phyloP scores from a whole-genome alignment of 1,140 invertebrate genomes.

The Vanessa tameamea region DNA sequence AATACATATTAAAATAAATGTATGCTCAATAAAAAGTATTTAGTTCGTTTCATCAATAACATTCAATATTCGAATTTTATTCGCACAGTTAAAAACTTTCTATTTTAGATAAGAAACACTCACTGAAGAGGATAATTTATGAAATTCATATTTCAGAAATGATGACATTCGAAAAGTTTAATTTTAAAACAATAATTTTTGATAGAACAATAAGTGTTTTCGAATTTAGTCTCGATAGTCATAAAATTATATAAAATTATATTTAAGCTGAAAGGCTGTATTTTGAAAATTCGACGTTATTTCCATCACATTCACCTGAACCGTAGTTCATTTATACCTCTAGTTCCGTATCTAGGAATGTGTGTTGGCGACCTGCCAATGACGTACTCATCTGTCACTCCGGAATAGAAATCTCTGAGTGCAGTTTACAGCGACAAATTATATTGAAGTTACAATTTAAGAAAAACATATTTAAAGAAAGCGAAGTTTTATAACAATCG shows the following conservation, averaged over 20 bases:
- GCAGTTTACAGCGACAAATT: conserved; percentile 26
- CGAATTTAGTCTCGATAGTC: background rate
- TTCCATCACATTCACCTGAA: conserved; percentile 12
- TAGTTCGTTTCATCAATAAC: background rate
- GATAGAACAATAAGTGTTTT: too few relatives aligned
- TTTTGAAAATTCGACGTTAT: conserved; percentile 14
- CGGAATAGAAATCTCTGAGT: conserved; percentile 17
- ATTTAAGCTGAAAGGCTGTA: background rate
- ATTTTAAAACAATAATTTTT: too few relatives aligned
- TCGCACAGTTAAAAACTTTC: too few relatives aligned
- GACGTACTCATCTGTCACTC: conserved; percentile 27
- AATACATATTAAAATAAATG: too few relatives aligned
- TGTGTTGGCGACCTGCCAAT: conserved; percentile 29
- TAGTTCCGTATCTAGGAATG: conserved; percentile 23
- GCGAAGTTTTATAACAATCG: background rate
- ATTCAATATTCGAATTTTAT: too few relatives aligned
- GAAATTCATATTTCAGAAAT: too few relatives aligned
- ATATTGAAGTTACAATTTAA: conserved; percentile 7
- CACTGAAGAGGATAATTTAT: too few relatives aligned
- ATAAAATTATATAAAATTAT: background rate
- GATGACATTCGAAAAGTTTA: too few relatives aligned
- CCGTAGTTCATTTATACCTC: conserved; percentile 25
- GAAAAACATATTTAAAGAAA: background rate
- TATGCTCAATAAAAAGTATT: too few relatives aligned
- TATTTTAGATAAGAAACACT: too few relatives aligned